Evolutionary conservation across 2,888 invertebrate species (phyloP).

Genomic region (Chromoteleia sp.): DNA sequence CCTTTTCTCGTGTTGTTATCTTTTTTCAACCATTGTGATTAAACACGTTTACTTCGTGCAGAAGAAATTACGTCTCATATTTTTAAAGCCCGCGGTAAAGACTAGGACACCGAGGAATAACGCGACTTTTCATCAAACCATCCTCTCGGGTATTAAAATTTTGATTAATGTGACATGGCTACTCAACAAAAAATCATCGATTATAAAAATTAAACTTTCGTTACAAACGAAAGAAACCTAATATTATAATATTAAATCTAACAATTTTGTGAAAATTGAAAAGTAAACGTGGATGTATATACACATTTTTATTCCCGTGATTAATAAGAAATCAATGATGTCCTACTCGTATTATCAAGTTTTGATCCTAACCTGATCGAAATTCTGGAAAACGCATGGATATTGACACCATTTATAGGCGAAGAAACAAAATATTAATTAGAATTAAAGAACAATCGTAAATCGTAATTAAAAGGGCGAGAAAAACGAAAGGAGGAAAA

Average conservation of each 20-base stretch:
- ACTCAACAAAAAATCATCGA: slow-evolving; percentile 52
- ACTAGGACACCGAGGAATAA: slow-evolving; percentile 75
- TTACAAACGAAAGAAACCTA: too few relatives aligned
- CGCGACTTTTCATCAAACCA: slow-evolving; percentile 66
- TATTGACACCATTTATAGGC: slow-evolving; percentile 33
- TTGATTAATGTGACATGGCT: slow-evolving; percentile 68
- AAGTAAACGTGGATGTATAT: too few relatives aligned
- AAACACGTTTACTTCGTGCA: slow-evolving; percentile 2
- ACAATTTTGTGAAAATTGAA: too few relatives aligned
- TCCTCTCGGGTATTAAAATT: slow-evolving; percentile 60
- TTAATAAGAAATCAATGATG: too few relatives aligned
- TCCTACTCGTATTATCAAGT: too few relatives aligned
- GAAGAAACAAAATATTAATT: slow-evolving; percentile 40
- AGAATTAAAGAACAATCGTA: slow-evolving; percentile 43
- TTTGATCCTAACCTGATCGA: too few relatives aligned
- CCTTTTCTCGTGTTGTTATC: slow-evolving; percentile 3
- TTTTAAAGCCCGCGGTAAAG: slow-evolving; percentile 75
- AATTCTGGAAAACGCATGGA: slow-evolving; percentile 78
- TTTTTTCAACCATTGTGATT: slow-evolving; percentile 16
- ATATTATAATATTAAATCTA: too few relatives aligned
- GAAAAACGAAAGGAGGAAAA: slow-evolving; percentile 38
- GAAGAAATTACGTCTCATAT: slow-evolving; percentile 33
- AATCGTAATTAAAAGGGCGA: slow-evolving; percentile 43
- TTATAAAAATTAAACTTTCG: too few relatives aligned
- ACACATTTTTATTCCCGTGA: too few relatives aligned